Percentiles rank a stretch among this genome's conserved stretches.
Conservation (phyloP, 2,113 vertebrate species). For the Ceyx melanurus region DNA sequence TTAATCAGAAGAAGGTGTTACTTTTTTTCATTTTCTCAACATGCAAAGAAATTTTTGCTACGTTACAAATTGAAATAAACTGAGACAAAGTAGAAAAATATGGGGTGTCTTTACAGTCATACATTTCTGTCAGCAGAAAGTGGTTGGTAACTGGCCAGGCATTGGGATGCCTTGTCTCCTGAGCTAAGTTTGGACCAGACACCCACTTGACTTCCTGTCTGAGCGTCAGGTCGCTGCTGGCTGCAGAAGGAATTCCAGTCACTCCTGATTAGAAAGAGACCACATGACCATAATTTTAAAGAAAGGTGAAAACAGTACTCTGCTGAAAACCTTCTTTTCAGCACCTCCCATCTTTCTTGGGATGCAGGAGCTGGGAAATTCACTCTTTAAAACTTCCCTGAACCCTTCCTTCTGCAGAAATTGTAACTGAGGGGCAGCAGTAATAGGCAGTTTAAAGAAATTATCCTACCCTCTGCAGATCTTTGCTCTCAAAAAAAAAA, state of each 20-base stretch:
- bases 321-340: not conserved
- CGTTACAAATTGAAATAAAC: not conserved
- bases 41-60: not conserved
- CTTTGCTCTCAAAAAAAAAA: not conserved
- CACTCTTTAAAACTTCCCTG: not conserved
- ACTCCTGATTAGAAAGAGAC: not conserved
- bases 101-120: not conserved
- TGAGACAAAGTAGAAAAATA: not conserved
- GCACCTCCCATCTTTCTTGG: not conserved
- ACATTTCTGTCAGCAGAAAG: not conserved
- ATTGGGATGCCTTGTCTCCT: conserved; percentile 12
- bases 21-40: not conserved
- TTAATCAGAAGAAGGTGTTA: not conserved
- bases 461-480: not conserved
- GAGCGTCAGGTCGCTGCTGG: not conserved
- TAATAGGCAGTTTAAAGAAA: not conserved
- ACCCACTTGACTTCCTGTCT: conserved; percentile 29
- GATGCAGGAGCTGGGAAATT: not conserved
- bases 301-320: not conserved
- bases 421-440: not conserved
- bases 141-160: not conserved
- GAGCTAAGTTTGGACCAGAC: conserved; percentile 36
- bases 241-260: conserved; percentile 17
- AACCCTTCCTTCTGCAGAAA: not conserved
- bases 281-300: not conserved